These are phyloP conservation scores for Triplophysa siluroides DNA, from an alignment of 2,113 vertebrate genomes.

Conservation along the genomic window DNA sequence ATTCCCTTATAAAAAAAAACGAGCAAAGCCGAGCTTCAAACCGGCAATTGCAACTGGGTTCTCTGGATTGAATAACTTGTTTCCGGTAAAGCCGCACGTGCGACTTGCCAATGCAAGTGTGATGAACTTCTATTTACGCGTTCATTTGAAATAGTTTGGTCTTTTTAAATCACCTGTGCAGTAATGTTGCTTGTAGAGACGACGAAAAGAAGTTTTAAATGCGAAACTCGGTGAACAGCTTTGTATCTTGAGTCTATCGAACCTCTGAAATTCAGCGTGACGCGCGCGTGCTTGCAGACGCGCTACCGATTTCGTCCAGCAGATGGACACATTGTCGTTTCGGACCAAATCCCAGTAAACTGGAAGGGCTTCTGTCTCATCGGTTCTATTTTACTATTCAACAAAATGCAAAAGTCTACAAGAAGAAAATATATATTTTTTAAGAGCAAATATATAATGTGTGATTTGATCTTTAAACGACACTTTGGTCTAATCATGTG, in stretches of 20 bases:
- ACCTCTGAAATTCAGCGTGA: neutral
- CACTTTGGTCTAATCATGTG: too few species aligned
- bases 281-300: neutral
- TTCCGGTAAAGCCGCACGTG: too few species aligned
- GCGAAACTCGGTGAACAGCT: neutral
- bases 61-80: too few species aligned
- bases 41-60: too few species aligned
- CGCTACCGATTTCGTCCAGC: neutral
- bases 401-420: neutral
- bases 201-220: neutral
- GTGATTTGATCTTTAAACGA: too few species aligned
- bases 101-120: neutral
- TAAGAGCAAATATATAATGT: too few species aligned
- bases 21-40: too few species aligned
- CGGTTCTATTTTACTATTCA: neutral
- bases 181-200: neutral
- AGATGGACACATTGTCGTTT: constrained; percentile 28
- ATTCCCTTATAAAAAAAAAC: too few species aligned
- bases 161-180: constrained; percentile 29
- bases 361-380: neutral
- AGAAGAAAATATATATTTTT: neutral
- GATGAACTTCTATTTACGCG: constrained; percentile 1
- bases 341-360: neutral
- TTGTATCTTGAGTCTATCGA: neutral
- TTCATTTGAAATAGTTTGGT: constrained; percentile 18